Conservation (phyloP, 1,140 invertebrate species). For the Piezodorus guildinii region DNA sequence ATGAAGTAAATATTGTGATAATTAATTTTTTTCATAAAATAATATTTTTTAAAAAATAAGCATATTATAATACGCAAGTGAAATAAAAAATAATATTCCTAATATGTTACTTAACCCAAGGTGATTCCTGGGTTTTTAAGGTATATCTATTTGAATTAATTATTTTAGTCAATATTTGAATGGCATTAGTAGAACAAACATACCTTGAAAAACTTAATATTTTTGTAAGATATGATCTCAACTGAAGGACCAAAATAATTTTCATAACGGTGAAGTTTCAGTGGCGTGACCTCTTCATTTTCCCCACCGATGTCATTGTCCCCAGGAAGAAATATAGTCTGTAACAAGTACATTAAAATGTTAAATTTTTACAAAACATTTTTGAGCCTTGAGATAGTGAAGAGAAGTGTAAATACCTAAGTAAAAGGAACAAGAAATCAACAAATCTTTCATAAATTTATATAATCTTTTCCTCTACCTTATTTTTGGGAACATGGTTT, state of each 20-base stretch:
- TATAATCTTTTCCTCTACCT: constrained; percentile 4
- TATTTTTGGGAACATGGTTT: constrained; percentile 22
- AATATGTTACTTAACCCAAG: too few species aligned
- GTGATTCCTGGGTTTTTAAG: too few species aligned
- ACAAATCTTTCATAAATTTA: too few species aligned
- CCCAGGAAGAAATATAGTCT: constrained; percentile 79
- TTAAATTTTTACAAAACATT: background rate
- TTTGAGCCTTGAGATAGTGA: too few species aligned
- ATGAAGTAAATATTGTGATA: too few species aligned
- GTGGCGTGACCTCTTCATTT: constrained; percentile 59
- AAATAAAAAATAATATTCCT: too few species aligned
- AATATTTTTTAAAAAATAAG: too few species aligned
- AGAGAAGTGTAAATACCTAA: too few species aligned
- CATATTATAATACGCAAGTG: too few species aligned
- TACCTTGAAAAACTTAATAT: constrained; percentile 44
- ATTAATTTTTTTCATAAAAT: too few species aligned
- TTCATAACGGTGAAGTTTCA: constrained; percentile 67
- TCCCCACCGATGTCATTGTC: constrained; percentile 95
- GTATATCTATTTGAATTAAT: too few species aligned
- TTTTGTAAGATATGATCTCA: constrained; percentile 46
- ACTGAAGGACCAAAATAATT: constrained; percentile 54
- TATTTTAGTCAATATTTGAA: too few species aligned
- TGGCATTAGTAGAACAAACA: background rate
- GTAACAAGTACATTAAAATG: constrained; percentile 30
- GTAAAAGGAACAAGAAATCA: background rate